Percentiles rank a stretch among this genome's conserved stretches.
These are phyloP conservation scores for Coracias cyanogaster DNA, from an alignment of 2,797 vertebrate species.

Conservation along the genomic window DNA sequence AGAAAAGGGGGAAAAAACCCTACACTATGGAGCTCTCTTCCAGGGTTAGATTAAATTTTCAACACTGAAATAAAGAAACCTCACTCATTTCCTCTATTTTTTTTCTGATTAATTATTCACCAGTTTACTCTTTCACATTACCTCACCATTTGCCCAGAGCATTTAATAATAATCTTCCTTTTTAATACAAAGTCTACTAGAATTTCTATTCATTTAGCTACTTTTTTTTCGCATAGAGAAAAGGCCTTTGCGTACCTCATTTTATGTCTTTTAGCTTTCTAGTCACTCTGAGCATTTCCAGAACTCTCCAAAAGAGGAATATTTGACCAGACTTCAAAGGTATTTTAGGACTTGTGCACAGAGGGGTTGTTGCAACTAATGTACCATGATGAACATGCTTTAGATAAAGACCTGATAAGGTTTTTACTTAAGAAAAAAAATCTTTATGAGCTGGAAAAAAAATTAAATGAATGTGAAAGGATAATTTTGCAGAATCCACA, in stretches of 20 bases:
- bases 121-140: background rate
- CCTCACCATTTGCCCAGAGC: background rate
- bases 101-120: background rate
- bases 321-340: background rate
- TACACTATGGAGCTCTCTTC: background rate
- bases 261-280: background rate
- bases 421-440: background rate
- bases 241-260: background rate
- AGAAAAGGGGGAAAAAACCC: background rate
- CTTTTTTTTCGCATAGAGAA: background rate
- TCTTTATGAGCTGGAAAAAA: background rate
- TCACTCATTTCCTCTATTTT: background rate
- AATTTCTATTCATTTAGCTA: background rate
- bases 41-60: conserved; percentile 29
- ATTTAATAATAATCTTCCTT: background rate
- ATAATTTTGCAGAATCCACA: background rate
- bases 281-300: background rate
- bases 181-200: background rate
- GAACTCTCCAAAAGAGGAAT: background rate
- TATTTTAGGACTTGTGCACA: background rate
- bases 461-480: background rate
- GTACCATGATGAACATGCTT: background rate
- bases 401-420: background rate
- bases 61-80: background rate
- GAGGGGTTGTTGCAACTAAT: background rate